Conservation (phyloP, 1,140 invertebrate genomes). For the Diorhabda sublineata region DNA sequence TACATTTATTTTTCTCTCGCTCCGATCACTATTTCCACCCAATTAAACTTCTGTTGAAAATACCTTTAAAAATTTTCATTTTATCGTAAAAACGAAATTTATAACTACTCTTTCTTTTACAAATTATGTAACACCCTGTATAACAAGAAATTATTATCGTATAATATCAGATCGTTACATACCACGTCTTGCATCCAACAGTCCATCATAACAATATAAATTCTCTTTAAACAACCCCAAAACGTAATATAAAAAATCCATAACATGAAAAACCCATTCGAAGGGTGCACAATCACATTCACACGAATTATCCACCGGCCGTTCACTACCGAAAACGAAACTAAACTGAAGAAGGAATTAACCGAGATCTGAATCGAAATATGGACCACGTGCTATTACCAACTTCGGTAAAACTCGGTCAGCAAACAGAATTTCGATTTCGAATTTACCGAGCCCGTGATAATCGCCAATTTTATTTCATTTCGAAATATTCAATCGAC, state of each 20-base stretch:
- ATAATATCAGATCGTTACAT: slow-evolving; percentile 20
- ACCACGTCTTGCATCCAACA: slow-evolving; percentile 42
- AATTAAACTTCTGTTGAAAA: too few species aligned
- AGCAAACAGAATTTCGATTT: slow-evolving; percentile 4
- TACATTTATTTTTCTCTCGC: too few species aligned
- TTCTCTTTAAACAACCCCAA: background rate
- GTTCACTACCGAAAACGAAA: background rate
- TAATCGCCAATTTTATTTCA: too few species aligned
- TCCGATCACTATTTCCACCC: too few species aligned
- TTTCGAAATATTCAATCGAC: too few species aligned
- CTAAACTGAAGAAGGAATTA: slow-evolving; percentile 10
- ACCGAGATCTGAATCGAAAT: slow-evolving; percentile 4
- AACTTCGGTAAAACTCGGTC: slow-evolving; percentile 18
- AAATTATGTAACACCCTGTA: too few species aligned
- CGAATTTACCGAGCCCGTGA: background rate
- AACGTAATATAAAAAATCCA: background rate
- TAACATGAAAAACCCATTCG: background rate
- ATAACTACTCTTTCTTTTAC: too few species aligned
- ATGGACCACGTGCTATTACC: slow-evolving; percentile 15
- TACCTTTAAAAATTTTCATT: too few species aligned
- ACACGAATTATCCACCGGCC: background rate
- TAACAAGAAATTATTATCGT: too few species aligned
- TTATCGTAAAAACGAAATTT: too few species aligned
- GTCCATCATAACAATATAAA: slow-evolving; percentile 28
- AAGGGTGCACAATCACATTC: background rate